These are phyloP conservation scores for Astropecten irregularis DNA, from an alignment of 53 echinoderm and acorn worm genomes.

Conservation along the genomic window DNA sequence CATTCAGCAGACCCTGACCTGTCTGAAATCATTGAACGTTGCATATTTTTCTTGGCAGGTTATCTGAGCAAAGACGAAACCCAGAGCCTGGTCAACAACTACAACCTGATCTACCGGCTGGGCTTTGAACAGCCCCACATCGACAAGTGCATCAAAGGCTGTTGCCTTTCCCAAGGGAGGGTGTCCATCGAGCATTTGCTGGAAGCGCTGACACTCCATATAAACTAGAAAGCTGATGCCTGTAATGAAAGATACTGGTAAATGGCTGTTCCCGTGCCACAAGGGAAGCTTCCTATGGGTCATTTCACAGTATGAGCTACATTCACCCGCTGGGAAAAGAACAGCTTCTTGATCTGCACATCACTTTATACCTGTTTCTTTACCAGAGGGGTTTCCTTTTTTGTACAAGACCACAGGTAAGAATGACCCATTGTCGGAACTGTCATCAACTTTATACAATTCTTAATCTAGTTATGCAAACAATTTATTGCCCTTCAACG, in stretches of 20 bases:
- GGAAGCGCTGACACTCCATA: slow-evolving; percentile 73
- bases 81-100: slow-evolving; percentile 82
- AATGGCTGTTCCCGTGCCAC: neutral
- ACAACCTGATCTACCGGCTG: slow-evolving; percentile 95
- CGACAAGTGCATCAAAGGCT: slow-evolving; percentile 63
- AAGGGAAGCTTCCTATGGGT: neutral
- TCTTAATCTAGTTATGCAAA: no score
- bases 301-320: neutral
- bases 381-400: neutral
- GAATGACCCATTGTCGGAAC: no score
- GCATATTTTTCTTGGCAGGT: slow-evolving; percentile 63
- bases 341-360: neutral
- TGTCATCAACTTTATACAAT: no score
- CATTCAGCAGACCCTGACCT: no score
- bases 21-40: no score
- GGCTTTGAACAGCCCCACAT: slow-evolving; percentile 65
- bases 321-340: neutral
- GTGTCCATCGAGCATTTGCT: slow-evolving; percentile 89
- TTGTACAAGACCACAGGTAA: no score
- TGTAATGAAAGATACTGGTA: no score
- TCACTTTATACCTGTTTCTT: neutral
- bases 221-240: no score
- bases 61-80: slow-evolving; percentile 85
- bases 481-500: no score
- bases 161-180: slow-evolving; percentile 58